Conservation (phyloP, 2,888 invertebrate genomes). For the Loripinus fragilis region DNA sequence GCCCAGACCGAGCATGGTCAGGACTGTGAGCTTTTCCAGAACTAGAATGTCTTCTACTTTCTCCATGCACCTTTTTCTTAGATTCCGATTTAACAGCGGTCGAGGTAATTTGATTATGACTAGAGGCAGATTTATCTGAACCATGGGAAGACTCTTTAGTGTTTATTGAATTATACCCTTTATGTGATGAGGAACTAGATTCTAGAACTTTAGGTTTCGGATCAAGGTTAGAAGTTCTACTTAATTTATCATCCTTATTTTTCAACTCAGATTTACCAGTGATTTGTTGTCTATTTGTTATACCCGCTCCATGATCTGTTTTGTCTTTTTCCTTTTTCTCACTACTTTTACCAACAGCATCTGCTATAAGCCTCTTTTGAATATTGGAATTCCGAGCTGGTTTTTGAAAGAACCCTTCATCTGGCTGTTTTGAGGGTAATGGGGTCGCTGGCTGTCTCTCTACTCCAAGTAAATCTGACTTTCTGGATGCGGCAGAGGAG, state of each 20-base stretch:
- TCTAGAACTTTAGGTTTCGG: not conserved
- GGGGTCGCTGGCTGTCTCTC: constrained; percentile 49
- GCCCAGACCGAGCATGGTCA: not conserved
- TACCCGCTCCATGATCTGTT: not conserved
- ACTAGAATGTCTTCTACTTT: not conserved
- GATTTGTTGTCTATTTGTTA: not conserved
- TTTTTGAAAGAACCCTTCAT: not conserved
- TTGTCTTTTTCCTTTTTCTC: not conserved
- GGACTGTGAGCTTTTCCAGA: not conserved
- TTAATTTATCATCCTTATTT: not conserved
- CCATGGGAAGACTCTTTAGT: not conserved
- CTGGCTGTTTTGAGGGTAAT: constrained; percentile 30
- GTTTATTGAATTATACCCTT: not conserved
- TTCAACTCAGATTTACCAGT: not conserved
- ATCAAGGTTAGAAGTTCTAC: not conserved
- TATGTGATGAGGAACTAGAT: not conserved
- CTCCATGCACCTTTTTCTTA: not conserved
- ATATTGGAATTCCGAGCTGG: not conserved
- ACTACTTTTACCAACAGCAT: not conserved
- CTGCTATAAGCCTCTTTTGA: not conserved
- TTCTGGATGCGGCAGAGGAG: not conserved
- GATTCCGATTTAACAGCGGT: not conserved
- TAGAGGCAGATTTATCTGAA: not conserved
- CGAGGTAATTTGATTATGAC: constrained; percentile 12
- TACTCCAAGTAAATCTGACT: constrained; percentile 25